These are phyloP conservation scores for Cephus pygmeus DNA, from an alignment of 2,888 invertebrate genomes.

Conservation along the genomic window DNA sequence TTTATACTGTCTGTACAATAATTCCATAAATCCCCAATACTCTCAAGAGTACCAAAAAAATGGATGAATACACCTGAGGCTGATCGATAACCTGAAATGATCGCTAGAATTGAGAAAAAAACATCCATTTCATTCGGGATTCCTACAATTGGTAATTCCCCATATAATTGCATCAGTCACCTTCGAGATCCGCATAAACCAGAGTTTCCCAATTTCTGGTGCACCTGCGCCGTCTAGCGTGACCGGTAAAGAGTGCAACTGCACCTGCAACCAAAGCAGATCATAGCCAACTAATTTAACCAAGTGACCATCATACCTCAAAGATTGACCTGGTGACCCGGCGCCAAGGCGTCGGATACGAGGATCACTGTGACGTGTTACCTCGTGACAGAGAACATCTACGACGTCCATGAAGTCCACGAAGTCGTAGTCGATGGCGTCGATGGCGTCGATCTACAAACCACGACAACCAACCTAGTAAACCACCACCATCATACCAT, in stretches of 20 bases:
- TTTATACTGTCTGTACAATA: too few relatives aligned
- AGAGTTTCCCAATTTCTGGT: conserved; percentile 19
- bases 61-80: too few relatives aligned
- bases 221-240: conserved; percentile 25
- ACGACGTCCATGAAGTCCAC: too few relatives aligned
- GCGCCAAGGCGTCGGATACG: conserved; percentile 28
- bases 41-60: too few relatives aligned
- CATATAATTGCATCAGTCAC: conserved; percentile 18
- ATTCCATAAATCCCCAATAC: too few relatives aligned
- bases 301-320: conserved; percentile 34
- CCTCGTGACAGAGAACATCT: background rate
- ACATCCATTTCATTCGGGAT: too few relatives aligned
- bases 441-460: background rate
- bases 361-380: background rate
- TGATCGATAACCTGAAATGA: too few relatives aligned
- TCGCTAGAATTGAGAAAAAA: too few relatives aligned
- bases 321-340: conserved; percentile 52
- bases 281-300: too few relatives aligned
- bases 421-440: background rate
- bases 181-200: background rate
- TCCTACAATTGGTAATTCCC: conserved; percentile 2
- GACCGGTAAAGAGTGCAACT: conserved; percentile 12
- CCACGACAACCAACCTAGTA: background rate
- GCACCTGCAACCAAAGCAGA: too few relatives aligned
- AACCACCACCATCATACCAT: conserved; percentile 9